Conservation (phyloP, 2,888 invertebrate species). For the Sphaeridia pumilis region DNA sequence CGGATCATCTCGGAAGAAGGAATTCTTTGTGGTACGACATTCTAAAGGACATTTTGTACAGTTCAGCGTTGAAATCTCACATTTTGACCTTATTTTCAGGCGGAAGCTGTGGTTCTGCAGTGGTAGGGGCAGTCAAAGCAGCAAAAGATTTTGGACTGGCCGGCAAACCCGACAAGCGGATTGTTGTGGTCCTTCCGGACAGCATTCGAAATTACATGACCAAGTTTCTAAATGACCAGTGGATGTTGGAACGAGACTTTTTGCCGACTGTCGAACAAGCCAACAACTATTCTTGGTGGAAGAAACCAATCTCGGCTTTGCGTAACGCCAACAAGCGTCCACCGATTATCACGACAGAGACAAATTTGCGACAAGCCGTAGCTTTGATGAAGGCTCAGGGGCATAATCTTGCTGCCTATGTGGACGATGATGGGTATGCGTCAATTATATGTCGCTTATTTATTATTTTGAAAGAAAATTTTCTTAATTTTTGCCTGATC, state of each 20-base stretch:
- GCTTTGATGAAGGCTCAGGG: neutral
- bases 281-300: slow-evolving; percentile 56
- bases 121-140: slow-evolving; percentile 40
- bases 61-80: no score
- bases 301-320: slow-evolving; percentile 49
- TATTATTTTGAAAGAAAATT: no score
- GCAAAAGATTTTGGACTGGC: slow-evolving; percentile 42
- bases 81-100: no score
- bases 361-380: slow-evolving; percentile 40
- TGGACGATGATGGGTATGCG: slow-evolving; percentile 46
- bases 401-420: slow-evolving; percentile 39
- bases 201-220: slow-evolving; percentile 87
- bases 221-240: slow-evolving; percentile 85
- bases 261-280: slow-evolving; percentile 20
- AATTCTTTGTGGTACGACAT: slow-evolving; percentile 46
- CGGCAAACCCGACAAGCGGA: slow-evolving; percentile 41
- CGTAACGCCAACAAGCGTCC: slow-evolving; percentile 45
- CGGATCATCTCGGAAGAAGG: slow-evolving; percentile 49
- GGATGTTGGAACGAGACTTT: slow-evolving; percentile 58
- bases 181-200: slow-evolving; percentile 49
- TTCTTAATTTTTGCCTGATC: no score
- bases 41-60: no score
- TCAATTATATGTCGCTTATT: no score
- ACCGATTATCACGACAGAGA: slow-evolving; percentile 47
- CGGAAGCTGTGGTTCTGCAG: slow-evolving; percentile 45